Percentiles rank a stretch among this genome's conserved stretches.
Evolutionary conservation across 2,113 vertebrate species (phyloP).

Genomic region (Solenodon paradoxus): DNA sequence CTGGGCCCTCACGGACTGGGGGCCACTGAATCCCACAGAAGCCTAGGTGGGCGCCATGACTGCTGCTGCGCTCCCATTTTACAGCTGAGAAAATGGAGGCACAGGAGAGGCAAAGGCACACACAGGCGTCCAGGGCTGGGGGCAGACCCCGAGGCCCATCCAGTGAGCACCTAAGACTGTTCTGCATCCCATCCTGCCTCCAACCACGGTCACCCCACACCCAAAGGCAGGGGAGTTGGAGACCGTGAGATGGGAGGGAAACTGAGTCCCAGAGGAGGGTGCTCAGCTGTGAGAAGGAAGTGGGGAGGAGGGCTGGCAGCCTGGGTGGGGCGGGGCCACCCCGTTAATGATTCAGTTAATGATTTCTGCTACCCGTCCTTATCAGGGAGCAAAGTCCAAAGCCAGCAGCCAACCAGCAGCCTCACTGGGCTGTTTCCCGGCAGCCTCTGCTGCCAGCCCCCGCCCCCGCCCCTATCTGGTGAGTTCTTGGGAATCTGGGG

Average conservation of each 20-base stretch:
- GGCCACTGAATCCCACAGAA: background rate
- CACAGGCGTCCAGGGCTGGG: too few relatives aligned
- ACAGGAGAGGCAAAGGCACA: too few relatives aligned
- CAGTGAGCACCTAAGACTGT: background rate
- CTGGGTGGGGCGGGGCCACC: conserved; percentile 40
- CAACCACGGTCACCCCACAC: background rate
- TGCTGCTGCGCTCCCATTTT: background rate
- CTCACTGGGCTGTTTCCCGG: conserved; percentile 56
- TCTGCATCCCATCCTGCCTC: fast-evolving
- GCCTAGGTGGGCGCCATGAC: background rate
- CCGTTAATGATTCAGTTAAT: conserved; percentile 85
- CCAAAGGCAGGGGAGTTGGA: background rate
- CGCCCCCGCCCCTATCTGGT: background rate
- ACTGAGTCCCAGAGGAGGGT: conserved; percentile 14
- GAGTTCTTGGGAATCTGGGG: background rate
- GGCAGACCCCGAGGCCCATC: background rate
- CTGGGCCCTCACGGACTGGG: background rate
- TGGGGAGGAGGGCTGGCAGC: background rate
- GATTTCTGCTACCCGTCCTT: conserved; percentile 77
- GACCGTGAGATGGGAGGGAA: background rate
- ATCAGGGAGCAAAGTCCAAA: conserved; percentile 86
- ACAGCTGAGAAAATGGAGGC: background rate
- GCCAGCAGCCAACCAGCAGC: conserved; percentile 63
- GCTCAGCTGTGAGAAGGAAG: background rate
- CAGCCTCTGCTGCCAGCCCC: conserved; percentile 36